These are phyloP conservation scores for Habropoda laboriosa DNA, from an alignment of 1,140 invertebrate genomes.

Conservation along the genomic window DNA sequence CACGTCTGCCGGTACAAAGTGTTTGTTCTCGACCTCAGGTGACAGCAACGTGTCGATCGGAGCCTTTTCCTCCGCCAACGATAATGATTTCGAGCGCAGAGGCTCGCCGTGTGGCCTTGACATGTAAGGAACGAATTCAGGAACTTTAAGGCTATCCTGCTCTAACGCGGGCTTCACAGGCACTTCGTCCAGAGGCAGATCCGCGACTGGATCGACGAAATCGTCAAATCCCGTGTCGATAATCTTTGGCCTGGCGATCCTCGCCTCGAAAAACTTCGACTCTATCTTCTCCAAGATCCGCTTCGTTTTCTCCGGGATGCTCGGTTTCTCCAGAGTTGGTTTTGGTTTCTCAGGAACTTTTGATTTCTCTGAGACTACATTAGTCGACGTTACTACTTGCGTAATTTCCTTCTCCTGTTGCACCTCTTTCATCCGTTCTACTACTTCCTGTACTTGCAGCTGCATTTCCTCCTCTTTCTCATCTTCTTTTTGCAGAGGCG, in stretches of 20 bases:
- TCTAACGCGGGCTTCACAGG: slow-evolving; percentile 79
- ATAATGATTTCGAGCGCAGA: slow-evolving; percentile 78
- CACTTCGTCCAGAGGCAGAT: slow-evolving; percentile 79
- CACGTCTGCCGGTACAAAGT: slow-evolving; percentile 77
- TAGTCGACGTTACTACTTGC: background rate
- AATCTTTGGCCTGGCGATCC: slow-evolving; percentile 75
- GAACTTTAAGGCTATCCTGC: slow-evolving; percentile 79
- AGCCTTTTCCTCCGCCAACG: slow-evolving; percentile 80
- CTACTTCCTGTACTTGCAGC: background rate
- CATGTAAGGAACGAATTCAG: slow-evolving; percentile 79
- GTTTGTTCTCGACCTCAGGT: slow-evolving; percentile 78
- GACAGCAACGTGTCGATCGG: slow-evolving; percentile 79
- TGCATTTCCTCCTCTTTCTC: no score
- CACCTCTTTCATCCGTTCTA: slow-evolving; percentile 19
- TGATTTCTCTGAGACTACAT: slow-evolving; percentile 51
- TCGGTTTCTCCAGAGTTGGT: slow-evolving; percentile 75
- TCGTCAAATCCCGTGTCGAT: slow-evolving; percentile 80
- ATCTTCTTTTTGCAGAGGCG: no score
- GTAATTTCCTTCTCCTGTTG: slow-evolving; percentile 15
- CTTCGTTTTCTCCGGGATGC: slow-evolving; percentile 80
- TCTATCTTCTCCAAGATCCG: slow-evolving; percentile 79
- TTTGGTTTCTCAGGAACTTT: slow-evolving; percentile 67
- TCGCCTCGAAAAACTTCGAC: slow-evolving; percentile 75
- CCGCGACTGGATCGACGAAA: slow-evolving; percentile 80
- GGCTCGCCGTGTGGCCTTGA: slow-evolving; percentile 78